phyloP scores from a whole-genome alignment of 2,888 invertebrate species.

The Euzophera pinguis region DNA sequence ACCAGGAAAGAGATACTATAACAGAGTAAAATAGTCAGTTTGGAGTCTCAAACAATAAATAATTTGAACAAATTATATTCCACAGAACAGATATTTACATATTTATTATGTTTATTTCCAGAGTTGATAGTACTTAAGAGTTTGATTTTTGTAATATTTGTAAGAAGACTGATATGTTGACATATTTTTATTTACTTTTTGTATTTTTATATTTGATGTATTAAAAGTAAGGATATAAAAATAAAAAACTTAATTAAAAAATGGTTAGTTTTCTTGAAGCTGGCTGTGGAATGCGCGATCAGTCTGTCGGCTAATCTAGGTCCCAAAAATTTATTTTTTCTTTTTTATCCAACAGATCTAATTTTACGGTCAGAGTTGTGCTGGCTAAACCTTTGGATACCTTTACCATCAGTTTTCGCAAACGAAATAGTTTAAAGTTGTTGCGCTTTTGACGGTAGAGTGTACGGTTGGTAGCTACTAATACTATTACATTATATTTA shows the following conservation, averaged over 20 bases:
- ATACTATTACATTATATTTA: too few species aligned
- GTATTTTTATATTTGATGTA: not conserved
- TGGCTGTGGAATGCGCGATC: too few species aligned
- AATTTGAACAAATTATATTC: not conserved
- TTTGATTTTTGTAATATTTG: not conserved
- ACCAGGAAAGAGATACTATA: constrained; percentile 79
- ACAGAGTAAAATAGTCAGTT: constrained; percentile 47
- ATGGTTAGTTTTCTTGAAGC: not conserved
- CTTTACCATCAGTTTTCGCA: too few species aligned
- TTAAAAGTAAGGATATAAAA: not conserved
- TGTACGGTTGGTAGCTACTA: too few species aligned
- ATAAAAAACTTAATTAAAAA: not conserved
- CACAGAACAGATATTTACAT: not conserved
- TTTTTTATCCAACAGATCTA: too few species aligned
- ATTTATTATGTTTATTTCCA: not conserved
- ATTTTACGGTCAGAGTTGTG: too few species aligned
- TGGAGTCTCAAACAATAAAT: not conserved
- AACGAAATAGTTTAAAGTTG: too few species aligned
- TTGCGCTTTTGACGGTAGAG: too few species aligned
- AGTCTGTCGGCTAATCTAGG: too few species aligned
- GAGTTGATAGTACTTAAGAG: not conserved
- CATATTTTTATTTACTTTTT: not conserved
- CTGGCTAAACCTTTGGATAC: too few species aligned
- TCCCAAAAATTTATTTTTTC: too few species aligned
- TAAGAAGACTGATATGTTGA: not conserved